Conservation (phyloP, 2,888 invertebrate genomes). For the Tachina grossa region DNA sequence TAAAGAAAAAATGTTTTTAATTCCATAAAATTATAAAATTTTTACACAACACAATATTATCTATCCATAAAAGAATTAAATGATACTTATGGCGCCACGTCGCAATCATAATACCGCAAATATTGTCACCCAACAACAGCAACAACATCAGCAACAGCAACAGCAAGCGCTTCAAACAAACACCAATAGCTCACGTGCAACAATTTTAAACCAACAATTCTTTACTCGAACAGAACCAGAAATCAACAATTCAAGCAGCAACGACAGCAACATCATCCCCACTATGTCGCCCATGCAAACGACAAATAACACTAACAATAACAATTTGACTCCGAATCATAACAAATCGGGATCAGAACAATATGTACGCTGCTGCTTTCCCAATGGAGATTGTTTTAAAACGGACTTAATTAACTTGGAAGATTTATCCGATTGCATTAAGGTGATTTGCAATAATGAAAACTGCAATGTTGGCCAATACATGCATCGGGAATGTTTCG, state of each 20-base stretch:
- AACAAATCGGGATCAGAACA: slow-evolving; percentile 79
- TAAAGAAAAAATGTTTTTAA: background rate
- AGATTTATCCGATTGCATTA: slow-evolving; percentile 91
- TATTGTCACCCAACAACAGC: slow-evolving; percentile 74
- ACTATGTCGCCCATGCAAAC: slow-evolving; percentile 80
- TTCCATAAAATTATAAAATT: background rate
- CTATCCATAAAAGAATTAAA: slow-evolving; percentile 66
- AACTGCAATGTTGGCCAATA: slow-evolving; percentile 93
- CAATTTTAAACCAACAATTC: slow-evolving; percentile 52
- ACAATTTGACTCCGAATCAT: slow-evolving; percentile 66
- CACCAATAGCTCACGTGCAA: slow-evolving; percentile 34
- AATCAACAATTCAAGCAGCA: slow-evolving; percentile 42
- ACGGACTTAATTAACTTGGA: slow-evolving; percentile 87
- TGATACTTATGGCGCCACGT: slow-evolving; percentile 84
- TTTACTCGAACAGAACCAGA: slow-evolving; percentile 52
- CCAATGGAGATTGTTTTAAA: slow-evolving; percentile 91
- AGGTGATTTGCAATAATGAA: slow-evolving; percentile 97
- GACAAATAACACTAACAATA: slow-evolving; percentile 60
- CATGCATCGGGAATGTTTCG: slow-evolving; percentile 98
- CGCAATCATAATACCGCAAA: slow-evolving; percentile 80
- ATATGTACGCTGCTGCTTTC: slow-evolving; percentile 90
- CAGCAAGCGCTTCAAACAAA: slow-evolving; percentile 66
- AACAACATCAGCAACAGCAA: slow-evolving; percentile 73
- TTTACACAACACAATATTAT: background rate
- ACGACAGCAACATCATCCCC: slow-evolving; percentile 64